A percentile compares a stretch with the other conserved stretches of the same genome.
phyloP scores from a whole-genome alignment of 2,113 vertebrate species.

The Scalopus aquaticus region DNA sequence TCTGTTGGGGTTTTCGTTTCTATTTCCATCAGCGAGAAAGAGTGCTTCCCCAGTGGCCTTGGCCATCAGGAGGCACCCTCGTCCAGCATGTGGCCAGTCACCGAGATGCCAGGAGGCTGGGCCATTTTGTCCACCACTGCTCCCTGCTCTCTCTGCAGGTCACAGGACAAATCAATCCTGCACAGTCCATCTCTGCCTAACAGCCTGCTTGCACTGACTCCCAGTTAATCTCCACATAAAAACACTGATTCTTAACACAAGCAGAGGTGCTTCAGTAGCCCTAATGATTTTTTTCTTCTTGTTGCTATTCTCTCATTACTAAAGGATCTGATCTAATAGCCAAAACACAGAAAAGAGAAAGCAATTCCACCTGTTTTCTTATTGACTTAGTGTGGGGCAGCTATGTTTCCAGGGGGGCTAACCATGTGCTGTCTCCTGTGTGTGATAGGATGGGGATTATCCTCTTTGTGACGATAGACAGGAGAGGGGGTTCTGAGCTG shows the following conservation, averaged over 20 bases:
- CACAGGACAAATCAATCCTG: not conserved
- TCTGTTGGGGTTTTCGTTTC: not conserved
- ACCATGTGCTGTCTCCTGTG: not conserved
- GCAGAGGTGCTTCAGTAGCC: not conserved
- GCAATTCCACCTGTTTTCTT: not conserved
- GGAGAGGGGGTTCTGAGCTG: fast-evolving
- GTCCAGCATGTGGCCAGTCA: not conserved
- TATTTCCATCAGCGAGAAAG: not conserved
- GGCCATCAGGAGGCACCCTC: not conserved
- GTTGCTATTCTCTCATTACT: not conserved
- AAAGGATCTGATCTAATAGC: not conserved
- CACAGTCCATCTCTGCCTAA: not conserved
- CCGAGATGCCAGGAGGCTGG: not conserved
- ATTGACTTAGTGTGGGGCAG: fast-evolving
- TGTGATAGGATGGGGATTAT: not conserved
- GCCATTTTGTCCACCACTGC: not conserved
- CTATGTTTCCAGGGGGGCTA: not conserved
- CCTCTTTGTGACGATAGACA: not conserved
- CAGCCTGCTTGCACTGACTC: not conserved
- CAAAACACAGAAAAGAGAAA: not conserved
- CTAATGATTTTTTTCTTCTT: not conserved
- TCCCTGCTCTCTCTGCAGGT: not conserved
- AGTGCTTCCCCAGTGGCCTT: not conserved
- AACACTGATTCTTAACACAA: not conserved
- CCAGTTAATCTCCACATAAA: not conserved